Evolutionary conservation across 1,140 invertebrate genomes (phyloP), one percentile per base, ranked within the genome.

Genomic region (Drosophila sechellia): DNA sequence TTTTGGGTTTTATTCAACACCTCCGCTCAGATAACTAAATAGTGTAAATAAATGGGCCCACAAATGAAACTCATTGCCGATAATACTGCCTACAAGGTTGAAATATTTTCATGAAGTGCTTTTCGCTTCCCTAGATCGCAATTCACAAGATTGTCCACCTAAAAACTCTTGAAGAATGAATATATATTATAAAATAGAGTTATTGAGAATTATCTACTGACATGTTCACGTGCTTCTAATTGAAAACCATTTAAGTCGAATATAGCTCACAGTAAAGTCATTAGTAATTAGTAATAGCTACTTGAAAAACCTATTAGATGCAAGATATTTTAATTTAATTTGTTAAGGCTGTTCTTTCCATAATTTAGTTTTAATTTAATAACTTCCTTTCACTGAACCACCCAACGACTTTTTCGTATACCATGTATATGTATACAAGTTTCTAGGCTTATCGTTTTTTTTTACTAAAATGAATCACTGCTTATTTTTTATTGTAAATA

Each of bases 151-250:
- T 22, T 54, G 52, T 13, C 22, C 8, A 34, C 4, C 17, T 12
- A 53, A 49, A 31, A 3, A 49, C 31, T 49, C 46, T 15, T 17
- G n/a, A 17, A 17, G 8, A 17, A 0, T 31, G 5, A 27, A 31
- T 8, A 31, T 2, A 31, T 4, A n/a, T 31, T n/a, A 31, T 31
- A 27, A n/a, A 49, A 31, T 15, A 11, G n/a, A 49, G 25, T n/a
- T 49, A 6, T 49, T 49, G 6, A 25, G n/a, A 49, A 49, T 49
- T 31, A 49, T 49, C 46, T 49, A 25, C 13, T 49, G n/a, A 31
- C 27, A 15, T 15, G 6, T 49, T 48, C 25, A 48, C 22, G 25
- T 35, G 10, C 31, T 52, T 6, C 31, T 35, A 50, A 34, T 15
- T 34, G 31, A 15, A 34, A 4, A n/a, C 25, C 15, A 31, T 34